A percentile compares a stretch with the other conserved stretches of the same genome.
Evolutionary conservation across 2,797 vertebrate species (phyloP).

Genomic region (Esox masquinongy): DNA sequence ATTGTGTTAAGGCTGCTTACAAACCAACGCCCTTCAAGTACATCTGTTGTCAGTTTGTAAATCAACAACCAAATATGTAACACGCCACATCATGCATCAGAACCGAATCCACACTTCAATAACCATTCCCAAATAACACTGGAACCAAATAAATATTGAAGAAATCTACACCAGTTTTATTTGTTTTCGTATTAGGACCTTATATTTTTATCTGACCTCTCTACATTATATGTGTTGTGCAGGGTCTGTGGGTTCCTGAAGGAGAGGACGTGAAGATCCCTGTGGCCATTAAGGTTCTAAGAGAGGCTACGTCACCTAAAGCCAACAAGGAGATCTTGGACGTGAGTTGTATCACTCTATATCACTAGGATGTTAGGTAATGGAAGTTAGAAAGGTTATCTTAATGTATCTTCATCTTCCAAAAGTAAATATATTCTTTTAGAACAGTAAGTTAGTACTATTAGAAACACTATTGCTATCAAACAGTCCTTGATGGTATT

Average conservation of each 20-base stretch:
- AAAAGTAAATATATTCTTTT: neutral
- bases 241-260: constrained; percentile 99
- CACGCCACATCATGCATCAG: constrained; percentile 42
- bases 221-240: constrained; percentile 17
- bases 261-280: constrained; percentile 98
- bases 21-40: constrained; percentile 34
- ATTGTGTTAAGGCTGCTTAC: constrained; percentile 22
- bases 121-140: neutral
- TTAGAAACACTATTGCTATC: neutral
- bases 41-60: constrained; percentile 64
- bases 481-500: neutral
- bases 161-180: neutral
- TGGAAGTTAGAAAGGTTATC: neutral
- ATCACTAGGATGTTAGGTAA: neutral
- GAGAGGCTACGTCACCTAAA: constrained; percentile 94
- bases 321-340: constrained; percentile 98
- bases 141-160: neutral
- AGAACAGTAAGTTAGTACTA: neutral
- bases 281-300: constrained; percentile 96
- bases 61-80: constrained; percentile 57
- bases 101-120: constrained; percentile 10
- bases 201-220: neutral
- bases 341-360: constrained; percentile 75
- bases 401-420: too few relatives aligned
- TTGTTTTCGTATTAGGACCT: neutral